Conservation (phyloP, 2,797 vertebrate species). For the Pangasius larnaudii region DNA sequence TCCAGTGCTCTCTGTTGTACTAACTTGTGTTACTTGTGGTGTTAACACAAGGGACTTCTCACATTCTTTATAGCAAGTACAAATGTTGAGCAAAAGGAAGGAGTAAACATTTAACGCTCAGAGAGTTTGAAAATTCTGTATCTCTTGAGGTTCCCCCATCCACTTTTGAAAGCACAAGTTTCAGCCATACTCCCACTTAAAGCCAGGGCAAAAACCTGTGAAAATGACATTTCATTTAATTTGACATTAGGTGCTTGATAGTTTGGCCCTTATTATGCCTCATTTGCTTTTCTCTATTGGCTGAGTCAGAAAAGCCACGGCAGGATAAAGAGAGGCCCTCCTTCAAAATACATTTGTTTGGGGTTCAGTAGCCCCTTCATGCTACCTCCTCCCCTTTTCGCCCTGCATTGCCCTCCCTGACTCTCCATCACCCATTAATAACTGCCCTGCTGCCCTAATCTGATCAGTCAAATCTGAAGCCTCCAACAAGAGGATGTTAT, state of each 20-base stretch:
- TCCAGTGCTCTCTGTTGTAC: background rate
- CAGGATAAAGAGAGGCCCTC: constrained; percentile 80
- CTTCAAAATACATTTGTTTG: constrained; percentile 79
- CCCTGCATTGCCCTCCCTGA: constrained; percentile 52
- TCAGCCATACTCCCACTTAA: constrained; percentile 51
- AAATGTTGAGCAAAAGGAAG: constrained; percentile 17
- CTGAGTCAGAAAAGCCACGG: constrained; percentile 70
- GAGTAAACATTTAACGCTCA: background rate
- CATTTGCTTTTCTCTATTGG: constrained; percentile 80
- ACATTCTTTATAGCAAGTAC: constrained; percentile 11
- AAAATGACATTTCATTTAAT: constrained; percentile 81
- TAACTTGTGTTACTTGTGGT: background rate
- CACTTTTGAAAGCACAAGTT: constrained; percentile 68
- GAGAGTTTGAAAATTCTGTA: background rate
- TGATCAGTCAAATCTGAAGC: constrained; percentile 63
- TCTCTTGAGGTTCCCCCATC: constrained; percentile 53
- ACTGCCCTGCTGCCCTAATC: constrained; percentile 65
- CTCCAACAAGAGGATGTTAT: constrained; percentile 60
- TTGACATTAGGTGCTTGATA: constrained; percentile 81
- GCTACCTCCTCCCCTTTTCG: constrained; percentile 3
- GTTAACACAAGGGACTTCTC: background rate
- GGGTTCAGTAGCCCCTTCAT: constrained; percentile 65
- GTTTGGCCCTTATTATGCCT: constrained; percentile 80
- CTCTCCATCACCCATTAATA: constrained; percentile 70
- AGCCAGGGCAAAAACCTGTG: constrained; percentile 66